Conservation (phyloP, 2,113 vertebrate species). For the Sphaerodactylus townsendi region DNA sequence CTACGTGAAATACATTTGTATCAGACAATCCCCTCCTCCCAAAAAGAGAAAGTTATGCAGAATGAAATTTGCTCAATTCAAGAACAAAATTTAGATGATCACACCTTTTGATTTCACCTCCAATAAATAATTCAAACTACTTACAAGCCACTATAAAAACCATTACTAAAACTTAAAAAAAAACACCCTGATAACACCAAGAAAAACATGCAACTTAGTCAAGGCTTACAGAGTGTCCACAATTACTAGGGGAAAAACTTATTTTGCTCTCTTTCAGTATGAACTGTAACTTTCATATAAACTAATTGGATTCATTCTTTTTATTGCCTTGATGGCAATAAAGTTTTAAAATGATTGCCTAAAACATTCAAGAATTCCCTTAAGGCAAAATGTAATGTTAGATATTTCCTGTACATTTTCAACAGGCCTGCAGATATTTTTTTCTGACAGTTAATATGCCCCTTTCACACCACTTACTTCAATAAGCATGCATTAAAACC, state of each 20-base stretch:
- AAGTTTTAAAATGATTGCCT: conserved; percentile 63
- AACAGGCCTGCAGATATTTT: conserved; percentile 51
- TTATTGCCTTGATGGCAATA: conserved; percentile 66
- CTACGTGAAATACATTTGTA: too few species aligned
- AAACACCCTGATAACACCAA: background rate
- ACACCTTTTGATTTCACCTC: background rate
- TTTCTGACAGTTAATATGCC: conserved; percentile 44
- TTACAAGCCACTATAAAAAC: background rate
- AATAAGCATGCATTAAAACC: conserved; percentile 43
- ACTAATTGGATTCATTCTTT: conserved; percentile 72
- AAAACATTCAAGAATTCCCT: conserved; percentile 68
- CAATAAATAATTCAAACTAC: background rate
- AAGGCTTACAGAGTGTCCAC: conserved; percentile 26
- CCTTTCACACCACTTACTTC: conserved; percentile 42
- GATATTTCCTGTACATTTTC: conserved; percentile 60
- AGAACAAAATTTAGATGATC: background rate
- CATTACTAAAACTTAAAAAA: background rate
- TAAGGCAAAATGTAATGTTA: conserved; percentile 49
- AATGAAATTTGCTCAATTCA: background rate
- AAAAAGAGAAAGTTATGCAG: too few species aligned
- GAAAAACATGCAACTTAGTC: background rate
- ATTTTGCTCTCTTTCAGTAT: conserved; percentile 64
- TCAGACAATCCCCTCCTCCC: too few species aligned
- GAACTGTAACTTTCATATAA: conserved; percentile 66
- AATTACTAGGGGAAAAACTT: conserved; percentile 60